Evolutionary conservation across 2,113 vertebrate genomes (phyloP).

Genomic region (Callithrix jacchus): DNA sequence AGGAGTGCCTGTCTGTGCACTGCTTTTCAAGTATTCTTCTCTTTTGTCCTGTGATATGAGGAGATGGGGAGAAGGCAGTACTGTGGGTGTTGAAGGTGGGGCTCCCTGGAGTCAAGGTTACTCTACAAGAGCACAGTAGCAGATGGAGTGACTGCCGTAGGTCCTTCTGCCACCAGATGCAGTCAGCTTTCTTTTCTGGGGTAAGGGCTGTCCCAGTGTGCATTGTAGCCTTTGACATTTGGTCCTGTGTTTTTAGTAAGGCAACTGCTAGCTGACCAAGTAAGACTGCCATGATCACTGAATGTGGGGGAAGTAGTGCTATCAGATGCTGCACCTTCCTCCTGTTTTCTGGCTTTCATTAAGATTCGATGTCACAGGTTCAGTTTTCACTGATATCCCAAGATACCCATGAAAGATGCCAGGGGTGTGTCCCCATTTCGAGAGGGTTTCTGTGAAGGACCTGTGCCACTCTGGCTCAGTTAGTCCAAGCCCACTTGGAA

Average conservation of each 20-base stretch:
- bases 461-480: background rate
- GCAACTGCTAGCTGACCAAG: background rate
- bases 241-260: background rate
- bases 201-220: rapidly evolving
- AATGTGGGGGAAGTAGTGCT: background rate
- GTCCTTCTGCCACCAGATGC: background rate
- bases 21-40: background rate
- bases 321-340: background rate
- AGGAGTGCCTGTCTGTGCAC: background rate
- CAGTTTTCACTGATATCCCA: background rate
- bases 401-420: background rate
- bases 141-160: background rate
- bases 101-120: background rate
- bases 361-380: background rate
- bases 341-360: background rate
- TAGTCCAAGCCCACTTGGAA: background rate
- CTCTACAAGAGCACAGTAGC: background rate
- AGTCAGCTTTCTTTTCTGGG: background rate
- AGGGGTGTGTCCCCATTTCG: background rate
- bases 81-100: background rate
- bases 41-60: background rate
- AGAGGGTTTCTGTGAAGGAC: background rate
- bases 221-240: background rate
- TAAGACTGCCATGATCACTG: background rate
- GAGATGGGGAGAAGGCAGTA: background rate